Evolutionary conservation across 2,113 vertebrate species (phyloP).

Genomic region (Raja brachyura): DNA sequence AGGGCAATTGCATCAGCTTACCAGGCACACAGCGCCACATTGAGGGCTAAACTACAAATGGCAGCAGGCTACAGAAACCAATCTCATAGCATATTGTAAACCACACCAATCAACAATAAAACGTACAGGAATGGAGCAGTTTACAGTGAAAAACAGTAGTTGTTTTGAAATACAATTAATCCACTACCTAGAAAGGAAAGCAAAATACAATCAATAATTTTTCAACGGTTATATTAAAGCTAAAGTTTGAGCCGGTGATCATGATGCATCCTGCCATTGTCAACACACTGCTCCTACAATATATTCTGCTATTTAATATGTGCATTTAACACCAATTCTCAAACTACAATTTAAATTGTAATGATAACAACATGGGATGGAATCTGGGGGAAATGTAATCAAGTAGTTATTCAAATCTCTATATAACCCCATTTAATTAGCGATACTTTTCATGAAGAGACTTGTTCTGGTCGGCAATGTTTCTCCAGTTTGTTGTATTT

Average conservation of each 20-base stretch:
- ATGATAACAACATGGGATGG: not conserved
- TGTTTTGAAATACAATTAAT: not conserved
- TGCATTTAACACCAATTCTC: not conserved
- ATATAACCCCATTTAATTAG: not conserved
- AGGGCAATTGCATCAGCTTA: not conserved
- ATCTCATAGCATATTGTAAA: not conserved
- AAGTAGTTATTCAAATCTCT: not conserved
- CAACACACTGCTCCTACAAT: not conserved
- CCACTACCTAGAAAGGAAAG: not conserved
- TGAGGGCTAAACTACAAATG: constrained; percentile 14
- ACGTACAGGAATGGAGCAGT: not conserved
- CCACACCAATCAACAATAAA: not conserved
- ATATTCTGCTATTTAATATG: not conserved
- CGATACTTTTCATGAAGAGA: too few relatives aligned
- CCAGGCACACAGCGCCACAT: constrained; percentile 4
- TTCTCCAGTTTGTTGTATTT: not conserved
- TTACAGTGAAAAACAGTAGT: not conserved
- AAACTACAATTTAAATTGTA: not conserved
- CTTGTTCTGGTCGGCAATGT: not conserved
- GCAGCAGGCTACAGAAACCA: not conserved
- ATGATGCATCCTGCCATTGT: not conserved
- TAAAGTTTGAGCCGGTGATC: not conserved
- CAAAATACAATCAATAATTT: not conserved
- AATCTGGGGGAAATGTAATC: not conserved
- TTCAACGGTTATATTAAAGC: not conserved